phyloP scores from a whole-genome alignment of 2,797 vertebrate species.

The Ctenochaetus hawaiiensis region DNA sequence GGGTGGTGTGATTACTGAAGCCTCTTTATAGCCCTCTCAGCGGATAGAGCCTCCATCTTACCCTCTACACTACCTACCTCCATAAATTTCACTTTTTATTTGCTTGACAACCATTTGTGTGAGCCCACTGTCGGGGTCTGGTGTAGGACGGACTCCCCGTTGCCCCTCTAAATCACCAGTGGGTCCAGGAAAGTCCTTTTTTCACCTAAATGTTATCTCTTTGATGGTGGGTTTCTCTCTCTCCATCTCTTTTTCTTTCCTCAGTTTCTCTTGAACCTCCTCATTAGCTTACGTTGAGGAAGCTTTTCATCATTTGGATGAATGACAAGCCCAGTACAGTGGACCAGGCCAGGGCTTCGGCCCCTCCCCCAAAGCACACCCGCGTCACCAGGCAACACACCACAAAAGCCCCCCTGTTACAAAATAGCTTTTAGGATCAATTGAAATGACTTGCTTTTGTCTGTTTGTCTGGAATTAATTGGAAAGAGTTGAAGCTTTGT shows the following conservation, averaged over 20 bases:
- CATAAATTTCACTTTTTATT: conserved; percentile 86
- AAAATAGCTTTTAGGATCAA: conserved; percentile 84
- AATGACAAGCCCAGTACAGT: conserved; percentile 79
- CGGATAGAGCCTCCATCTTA: conserved; percentile 70
- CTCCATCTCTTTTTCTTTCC: conserved; percentile 37
- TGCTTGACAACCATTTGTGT: conserved; percentile 84
- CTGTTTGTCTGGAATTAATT: conserved; percentile 82
- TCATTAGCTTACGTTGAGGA: conserved; percentile 86
- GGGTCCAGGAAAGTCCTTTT: conserved; percentile 80
- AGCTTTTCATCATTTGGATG: conserved; percentile 87
- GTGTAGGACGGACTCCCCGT: conserved; percentile 77
- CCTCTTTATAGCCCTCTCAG: conserved; percentile 77
- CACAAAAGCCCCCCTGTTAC: conserved; percentile 82
- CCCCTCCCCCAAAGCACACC: conserved; percentile 64
- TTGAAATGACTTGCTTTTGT: conserved; percentile 82
- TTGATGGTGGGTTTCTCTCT: conserved; percentile 73
- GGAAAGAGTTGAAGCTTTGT: conserved; percentile 82
- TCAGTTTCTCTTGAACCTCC: conserved; percentile 70
- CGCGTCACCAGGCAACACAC: conserved; percentile 84
- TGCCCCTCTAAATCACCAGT: conserved; percentile 73
- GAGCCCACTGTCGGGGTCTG: conserved; percentile 80
- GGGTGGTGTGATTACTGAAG: conserved; percentile 81
- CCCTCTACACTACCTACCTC: conserved; percentile 71
- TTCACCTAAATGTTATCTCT: conserved; percentile 81
- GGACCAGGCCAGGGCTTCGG: conserved; percentile 46